These are phyloP conservation scores for Peromyscus californicus DNA, from an alignment of 2,113 vertebrate genomes.

Conservation along the genomic window DNA sequence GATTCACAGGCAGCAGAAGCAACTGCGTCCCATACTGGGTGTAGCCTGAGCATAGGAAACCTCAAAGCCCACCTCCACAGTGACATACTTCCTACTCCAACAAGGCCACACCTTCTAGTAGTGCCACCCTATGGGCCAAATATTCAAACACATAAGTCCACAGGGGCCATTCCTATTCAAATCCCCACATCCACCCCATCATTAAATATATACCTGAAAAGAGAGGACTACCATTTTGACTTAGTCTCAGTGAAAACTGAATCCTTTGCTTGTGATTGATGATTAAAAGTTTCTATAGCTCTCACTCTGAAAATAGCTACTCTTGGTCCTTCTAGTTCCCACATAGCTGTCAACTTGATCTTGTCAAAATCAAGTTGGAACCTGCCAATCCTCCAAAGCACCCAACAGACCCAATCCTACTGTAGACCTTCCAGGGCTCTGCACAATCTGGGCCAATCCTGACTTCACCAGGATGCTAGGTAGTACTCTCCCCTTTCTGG, in stretches of 20 bases:
- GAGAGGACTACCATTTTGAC: conserved; percentile 18
- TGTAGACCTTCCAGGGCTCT: background rate
- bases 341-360: background rate
- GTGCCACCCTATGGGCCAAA: background rate
- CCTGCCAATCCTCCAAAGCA: background rate
- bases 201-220: conserved; percentile 44
- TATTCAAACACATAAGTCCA: background rate
- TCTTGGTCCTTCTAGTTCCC: conserved; percentile 27
- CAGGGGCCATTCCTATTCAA: background rate
- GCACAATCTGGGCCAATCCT: background rate
- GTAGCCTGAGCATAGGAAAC: background rate
- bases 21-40: background rate
- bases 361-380: background rate
- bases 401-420: background rate
- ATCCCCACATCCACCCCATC: background rate
- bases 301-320: background rate
- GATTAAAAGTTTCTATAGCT: background rate
- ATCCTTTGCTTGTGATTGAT: background rate
- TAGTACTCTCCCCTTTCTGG: background rate
- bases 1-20: background rate
- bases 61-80: background rate
- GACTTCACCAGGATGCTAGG: background rate
- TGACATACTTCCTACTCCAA: background rate
- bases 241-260: conserved; percentile 29
- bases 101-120: background rate